Evolutionary conservation across 1,140 invertebrate genomes (phyloP), one percentile per base, ranked within the genome.

Genomic region (Hetaerina americana): DNA sequence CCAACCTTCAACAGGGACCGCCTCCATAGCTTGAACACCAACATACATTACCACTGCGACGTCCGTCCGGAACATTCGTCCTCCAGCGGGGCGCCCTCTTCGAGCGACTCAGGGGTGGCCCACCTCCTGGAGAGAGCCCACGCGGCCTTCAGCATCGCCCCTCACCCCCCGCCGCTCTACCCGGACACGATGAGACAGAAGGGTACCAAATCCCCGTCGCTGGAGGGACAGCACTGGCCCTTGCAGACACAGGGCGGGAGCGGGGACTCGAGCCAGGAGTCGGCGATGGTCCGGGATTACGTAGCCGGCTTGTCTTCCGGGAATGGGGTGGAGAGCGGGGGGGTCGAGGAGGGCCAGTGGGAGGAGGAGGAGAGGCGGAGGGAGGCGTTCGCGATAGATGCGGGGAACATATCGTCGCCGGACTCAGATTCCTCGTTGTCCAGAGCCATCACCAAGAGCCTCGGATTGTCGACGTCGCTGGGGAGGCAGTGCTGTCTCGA

Each of bases 381-480:
- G 40, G 40, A 57, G 22, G 15, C 15, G 3, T 18, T n/a, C 15
- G 22, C 40, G 15, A n/a, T 57, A 5, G 40, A 57, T 10, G 22
- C 15, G 3, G 40, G 40, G 22, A 57, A n/a, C 22, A n/a, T n/a
- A n/a, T 12, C 40, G 2, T 57, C 40, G 40, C 40, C 40, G 10
- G 79, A 80, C 69, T 79, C 79, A 0, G 79, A 80, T 66, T 80
- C 77, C 15, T 80, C 79, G 0, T 75, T 82, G 71, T 81, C 79
- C 0, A 75, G 78, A 22, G 80, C 80, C 22, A 80, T 79, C 28
- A 79, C 80, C 66, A 79, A 80, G 67, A 79, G 78, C 40, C 76
- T 81, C 66, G 80, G 77, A 73, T 75, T 82, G 66, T 81, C 78
- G 27, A 78, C 77, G 68, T 80, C 79, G 18, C 73, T 82, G 1